phyloP scores from a whole-genome alignment of 2,888 invertebrate genomes.

The Gryllus longicercus region DNA sequence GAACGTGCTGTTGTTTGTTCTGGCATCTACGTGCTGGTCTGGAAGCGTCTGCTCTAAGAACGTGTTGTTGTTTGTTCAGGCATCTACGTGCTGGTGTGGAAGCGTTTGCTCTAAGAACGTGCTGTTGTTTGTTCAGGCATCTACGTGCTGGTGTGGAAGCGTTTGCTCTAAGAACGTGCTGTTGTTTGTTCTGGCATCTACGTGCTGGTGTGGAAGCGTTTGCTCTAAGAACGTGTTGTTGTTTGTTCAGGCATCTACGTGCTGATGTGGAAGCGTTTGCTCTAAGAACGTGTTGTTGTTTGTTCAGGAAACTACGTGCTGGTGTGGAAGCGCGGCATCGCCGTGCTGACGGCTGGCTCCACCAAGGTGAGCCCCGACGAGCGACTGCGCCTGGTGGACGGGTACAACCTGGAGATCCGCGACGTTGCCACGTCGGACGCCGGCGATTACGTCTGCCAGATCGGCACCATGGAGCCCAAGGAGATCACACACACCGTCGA shows the following conservation, averaged over 20 bases:
- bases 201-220: constrained; percentile 61
- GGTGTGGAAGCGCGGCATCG: constrained; percentile 64
- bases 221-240: too few relatives aligned
- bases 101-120: constrained; percentile 44
- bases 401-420: constrained; percentile 62
- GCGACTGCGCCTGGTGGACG: constrained; percentile 59
- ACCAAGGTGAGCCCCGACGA: constrained; percentile 64
- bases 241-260: constrained; percentile 59
- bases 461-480: constrained; percentile 60
- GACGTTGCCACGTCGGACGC: constrained; percentile 63
- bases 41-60: constrained; percentile 53
- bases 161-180: too few relatives aligned
- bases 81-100: constrained; percentile 62
- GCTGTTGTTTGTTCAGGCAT: constrained; percentile 49
- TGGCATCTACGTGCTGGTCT: constrained; percentile 62
- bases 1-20: constrained; percentile 39
- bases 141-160: constrained; percentile 57
- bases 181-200: constrained; percentile 53
- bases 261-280: constrained; percentile 52
- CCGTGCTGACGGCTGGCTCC: constrained; percentile 61
- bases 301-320: constrained; percentile 58
- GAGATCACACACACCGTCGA: constrained; percentile 65
- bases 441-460: constrained; percentile 66
- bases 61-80: constrained; percentile 47
- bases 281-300: too few relatives aligned